Evolutionary conservation across 1,140 invertebrate genomes (phyloP), one percentile per base, ranked within the genome.

Genomic region (Plectrocnemia conspersa): DNA sequence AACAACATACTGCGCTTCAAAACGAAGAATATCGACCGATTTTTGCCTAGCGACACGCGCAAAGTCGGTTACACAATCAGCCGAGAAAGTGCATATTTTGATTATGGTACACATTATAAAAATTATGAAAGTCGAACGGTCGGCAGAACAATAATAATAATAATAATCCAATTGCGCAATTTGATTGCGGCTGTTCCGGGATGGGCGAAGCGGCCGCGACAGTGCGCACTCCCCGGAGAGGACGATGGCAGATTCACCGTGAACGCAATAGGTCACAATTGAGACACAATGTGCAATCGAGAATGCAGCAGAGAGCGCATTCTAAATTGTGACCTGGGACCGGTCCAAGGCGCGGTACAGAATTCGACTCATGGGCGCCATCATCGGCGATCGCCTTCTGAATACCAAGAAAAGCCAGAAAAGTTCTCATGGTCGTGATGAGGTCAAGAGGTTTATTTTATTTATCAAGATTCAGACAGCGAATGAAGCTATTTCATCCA

Each of bases 351-450:
- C 13, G 35, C 35, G 35, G 35, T 38, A 5, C 35, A 16, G 18
- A 7, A 38, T 38, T 38, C 35, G 35, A 7, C 15, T 5, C 5
- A 5, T 16, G 35, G 35, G 35, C 35, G 35, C 35, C 35, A 16
- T 16, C 5, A 38, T 15, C 5, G 10, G n/a, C n/a, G n/a, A 38
- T 16, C 35, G 18, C 35, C 13, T 7, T 10, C 13, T 38, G 35
- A 7, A 38, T 38, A 38, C 35, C 13, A 16, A 5, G 10, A 13
- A 7, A 38, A 13, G 11, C 18, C 10, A 16, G 15, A 6, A 16
- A 15, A 16, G 15, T 38, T 38, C 35, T 16, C 35, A 38, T 38
- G 35, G 13, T 38, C 35, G n/a, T n/a, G n/a, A n/a, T n/a, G n/a
- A n/a, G n/a, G n/a, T n/a, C n/a, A n/a, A n/a, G n/a, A n/a, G n/a